phyloP scores from a whole-genome alignment of 2,113 vertebrate genomes.

The Hepsetus odoe region DNA sequence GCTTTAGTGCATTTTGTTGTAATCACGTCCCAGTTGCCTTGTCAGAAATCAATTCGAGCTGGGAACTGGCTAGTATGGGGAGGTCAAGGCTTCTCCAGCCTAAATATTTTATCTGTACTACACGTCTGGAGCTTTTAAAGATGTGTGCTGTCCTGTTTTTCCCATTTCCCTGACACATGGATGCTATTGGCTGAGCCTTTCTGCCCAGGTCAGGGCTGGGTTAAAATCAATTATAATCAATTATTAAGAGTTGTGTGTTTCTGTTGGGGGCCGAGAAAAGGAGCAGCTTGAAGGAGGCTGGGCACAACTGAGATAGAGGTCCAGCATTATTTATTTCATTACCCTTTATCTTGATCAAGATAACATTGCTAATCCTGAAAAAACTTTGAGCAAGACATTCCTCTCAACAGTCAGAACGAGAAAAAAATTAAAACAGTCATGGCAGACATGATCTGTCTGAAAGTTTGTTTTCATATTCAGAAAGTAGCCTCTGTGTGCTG shows the following conservation, averaged over 20 bases:
- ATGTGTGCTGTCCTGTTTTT: constrained; percentile 78
- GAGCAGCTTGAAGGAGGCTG: constrained; percentile 48
- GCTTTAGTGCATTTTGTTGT: constrained; percentile 97
- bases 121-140: constrained; percentile 92
- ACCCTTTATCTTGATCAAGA: constrained; percentile 15
- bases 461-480: constrained; percentile 11
- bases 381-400: constrained; percentile 12
- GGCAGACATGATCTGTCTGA: too few species aligned
- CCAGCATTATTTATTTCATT: constrained; percentile 54
- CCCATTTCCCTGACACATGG: constrained; percentile 79
- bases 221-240: constrained; percentile 96
- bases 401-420: neutral
- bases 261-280: constrained; percentile 66
- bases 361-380: constrained; percentile 15
- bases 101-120: constrained; percentile 97
- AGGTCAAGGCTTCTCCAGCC: constrained; percentile 90
- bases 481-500: neutral
- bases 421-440: too few species aligned
- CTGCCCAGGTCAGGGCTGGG: constrained; percentile 85
- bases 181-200: constrained; percentile 82
- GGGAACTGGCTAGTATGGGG: constrained; percentile 85
- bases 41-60: constrained; percentile 96
- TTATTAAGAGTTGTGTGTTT: constrained; percentile 87
- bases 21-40: constrained; percentile 93
- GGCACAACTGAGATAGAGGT: constrained; percentile 43